Percentiles rank a stretch among this genome's conserved stretches.
phyloP scores from a whole-genome alignment of 2,113 vertebrate species.

The Rhinopomastus cyanomelas region DNA sequence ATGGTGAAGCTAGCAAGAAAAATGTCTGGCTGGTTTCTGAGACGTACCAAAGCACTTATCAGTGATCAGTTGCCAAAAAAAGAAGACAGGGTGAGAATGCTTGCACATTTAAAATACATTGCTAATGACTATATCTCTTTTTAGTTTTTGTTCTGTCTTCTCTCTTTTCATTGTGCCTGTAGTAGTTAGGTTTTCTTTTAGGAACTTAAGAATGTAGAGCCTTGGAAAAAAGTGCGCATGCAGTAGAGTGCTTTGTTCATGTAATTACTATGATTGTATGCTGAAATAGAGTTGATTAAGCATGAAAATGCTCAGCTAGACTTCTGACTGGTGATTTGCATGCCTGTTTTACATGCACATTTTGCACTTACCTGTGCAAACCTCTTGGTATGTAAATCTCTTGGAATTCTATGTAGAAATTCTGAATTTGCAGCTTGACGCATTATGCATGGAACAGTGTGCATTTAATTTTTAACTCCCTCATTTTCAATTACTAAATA shows the following conservation, averaged over 20 bases:
- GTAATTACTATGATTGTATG: conserved; percentile 2
- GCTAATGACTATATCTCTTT: neutral
- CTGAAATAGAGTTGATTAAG: conserved; percentile 25
- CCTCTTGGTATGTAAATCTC: neutral
- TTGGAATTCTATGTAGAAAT: neutral
- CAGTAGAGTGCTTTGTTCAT: neutral
- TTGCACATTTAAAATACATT: neutral
- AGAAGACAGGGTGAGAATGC: conserved; percentile 86
- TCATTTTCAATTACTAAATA: neutral
- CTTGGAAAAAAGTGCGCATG: neutral
- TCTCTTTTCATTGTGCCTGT: neutral
- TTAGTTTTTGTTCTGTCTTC: neutral
- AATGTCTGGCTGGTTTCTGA: conserved; percentile 86
- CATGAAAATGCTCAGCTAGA: conserved; percentile 5
- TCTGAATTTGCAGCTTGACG: neutral
- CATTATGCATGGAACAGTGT: neutral
- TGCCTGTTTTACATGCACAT: neutral
- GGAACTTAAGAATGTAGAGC: neutral
- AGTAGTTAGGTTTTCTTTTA: neutral
- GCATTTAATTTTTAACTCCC: neutral
- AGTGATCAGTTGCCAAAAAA: conserved; percentile 89
- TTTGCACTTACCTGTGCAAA: neutral
- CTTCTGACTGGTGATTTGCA: conserved; percentile 3
- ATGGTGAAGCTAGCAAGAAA: conserved; percentile 80
- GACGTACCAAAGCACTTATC: conserved; percentile 90